Percentiles rank a stretch among this genome's conserved stretches.
Evolutionary conservation across 2,888 invertebrate species (phyloP).

Genomic region (Craniophora ligustri): DNA sequence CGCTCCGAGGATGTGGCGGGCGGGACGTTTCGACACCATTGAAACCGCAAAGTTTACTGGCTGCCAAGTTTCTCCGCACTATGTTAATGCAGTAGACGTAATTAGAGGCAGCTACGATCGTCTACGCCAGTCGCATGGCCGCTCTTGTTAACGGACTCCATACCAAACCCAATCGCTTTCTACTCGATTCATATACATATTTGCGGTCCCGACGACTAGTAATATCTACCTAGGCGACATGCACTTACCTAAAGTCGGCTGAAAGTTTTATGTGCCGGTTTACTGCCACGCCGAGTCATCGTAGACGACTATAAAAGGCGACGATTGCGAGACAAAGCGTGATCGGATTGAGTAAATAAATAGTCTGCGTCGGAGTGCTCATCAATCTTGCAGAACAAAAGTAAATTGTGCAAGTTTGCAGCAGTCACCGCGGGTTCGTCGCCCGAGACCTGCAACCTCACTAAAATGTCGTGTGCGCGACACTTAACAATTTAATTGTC

Average conservation of each 20-base stretch:
- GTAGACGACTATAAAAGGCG: constrained; percentile 78
- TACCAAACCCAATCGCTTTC: constrained; percentile 64
- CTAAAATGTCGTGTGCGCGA: constrained; percentile 82
- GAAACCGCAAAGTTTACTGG: constrained; percentile 67
- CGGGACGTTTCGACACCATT: constrained; percentile 65
- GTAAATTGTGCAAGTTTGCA: constrained; percentile 82
- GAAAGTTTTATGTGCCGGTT: constrained; percentile 77
- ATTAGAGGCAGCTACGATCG: constrained; percentile 76
- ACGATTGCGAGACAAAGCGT: constrained; percentile 84
- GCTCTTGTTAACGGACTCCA: constrained; percentile 68
- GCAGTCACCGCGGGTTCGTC: constrained; percentile 71
- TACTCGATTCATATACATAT: constrained; percentile 60
- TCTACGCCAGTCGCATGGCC: constrained; percentile 69
- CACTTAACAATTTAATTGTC: constrained; percentile 86
- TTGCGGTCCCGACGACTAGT: constrained; percentile 52
- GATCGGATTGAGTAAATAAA: constrained; percentile 86
- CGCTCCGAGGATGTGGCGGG: constrained; percentile 50
- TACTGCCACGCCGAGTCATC: constrained; percentile 72
- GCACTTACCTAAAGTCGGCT: constrained; percentile 56
- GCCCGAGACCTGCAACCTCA: constrained; percentile 81
- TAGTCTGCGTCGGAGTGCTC: constrained; percentile 81
- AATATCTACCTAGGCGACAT: constrained; percentile 41
- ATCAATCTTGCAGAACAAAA: constrained; percentile 83
- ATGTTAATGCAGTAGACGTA: constrained; percentile 76
- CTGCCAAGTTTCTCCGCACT: constrained; percentile 75